These are phyloP conservation scores for Ptychoptera contaminata DNA, from an alignment of 2,888 invertebrate genomes.

Conservation along the genomic window DNA sequence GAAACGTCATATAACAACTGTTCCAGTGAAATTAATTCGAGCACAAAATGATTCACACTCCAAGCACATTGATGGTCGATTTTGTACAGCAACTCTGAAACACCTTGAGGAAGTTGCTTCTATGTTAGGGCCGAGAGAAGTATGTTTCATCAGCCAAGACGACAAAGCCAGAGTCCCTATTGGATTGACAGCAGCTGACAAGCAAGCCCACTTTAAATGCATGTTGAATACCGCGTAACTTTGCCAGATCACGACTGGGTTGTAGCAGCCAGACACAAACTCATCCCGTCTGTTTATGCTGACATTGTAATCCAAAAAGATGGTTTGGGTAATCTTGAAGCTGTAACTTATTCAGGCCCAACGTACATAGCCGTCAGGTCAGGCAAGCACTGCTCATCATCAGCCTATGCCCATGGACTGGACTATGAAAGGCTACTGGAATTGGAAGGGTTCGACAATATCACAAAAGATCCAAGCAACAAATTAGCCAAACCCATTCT, in stretches of 20 bases:
- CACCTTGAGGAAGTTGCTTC: background rate
- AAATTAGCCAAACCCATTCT: constrained; percentile 1
- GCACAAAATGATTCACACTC: background rate
- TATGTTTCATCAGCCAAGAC: constrained; percentile 1
- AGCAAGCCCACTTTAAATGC: too few species aligned
- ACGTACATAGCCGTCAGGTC: constrained; percentile 20
- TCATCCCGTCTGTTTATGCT: background rate
- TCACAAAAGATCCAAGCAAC: background rate
- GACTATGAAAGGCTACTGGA: constrained; percentile 1
- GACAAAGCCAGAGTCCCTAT: constrained; percentile 19
- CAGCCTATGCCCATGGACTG: background rate
- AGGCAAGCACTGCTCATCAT: too few species aligned
- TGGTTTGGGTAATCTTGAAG: background rate
- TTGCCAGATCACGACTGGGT: background rate
- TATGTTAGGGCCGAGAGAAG: background rate
- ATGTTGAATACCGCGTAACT: too few species aligned
- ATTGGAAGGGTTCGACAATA: background rate
- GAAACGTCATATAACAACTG: background rate
- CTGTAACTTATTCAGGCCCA: constrained; percentile 18
- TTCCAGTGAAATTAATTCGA: background rate
- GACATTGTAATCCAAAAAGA: background rate
- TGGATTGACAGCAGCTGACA: constrained; percentile 22
- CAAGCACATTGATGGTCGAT: background rate
- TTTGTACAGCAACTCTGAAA: background rate
- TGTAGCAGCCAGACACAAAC: background rate